Evolutionary conservation across 2,888 invertebrate species (phyloP), one percentile per base, ranked within the genome.

Genomic region (Limenitis camilla): DNA sequence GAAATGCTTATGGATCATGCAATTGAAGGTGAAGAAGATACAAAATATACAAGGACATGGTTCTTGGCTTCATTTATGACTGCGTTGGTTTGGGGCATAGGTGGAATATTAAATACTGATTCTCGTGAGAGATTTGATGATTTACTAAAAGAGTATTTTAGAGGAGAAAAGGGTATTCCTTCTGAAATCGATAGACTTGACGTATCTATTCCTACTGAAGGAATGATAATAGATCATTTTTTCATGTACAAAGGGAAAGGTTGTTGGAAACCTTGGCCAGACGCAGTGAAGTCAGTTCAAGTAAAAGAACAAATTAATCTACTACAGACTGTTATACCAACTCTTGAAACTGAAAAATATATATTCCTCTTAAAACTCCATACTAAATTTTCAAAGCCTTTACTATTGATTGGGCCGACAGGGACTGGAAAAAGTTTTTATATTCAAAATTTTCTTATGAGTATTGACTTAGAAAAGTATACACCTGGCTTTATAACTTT

Each of bases 361-460:
- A 89, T 92, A 56, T 90, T 89, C 70, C 83, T 98, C 50, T 82
- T 97, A 40, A 89, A 92, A 52, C 78, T 92, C 63, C 96, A 95
- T 67, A 90, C 97, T n/a, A 88, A 90, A 48, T 90, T 92, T 74
- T 88, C 89, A 36, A 81, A 89, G 52, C 92, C 94, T 4, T 74
- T 94, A 53, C 78, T 96, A 42, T 78, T 96, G 28, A 92, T 94
- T 41, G 96, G 96, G 0, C 94, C 94, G 1, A 95, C 95, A 1
- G 94, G 96, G 28, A 96, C 96, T 0, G 96, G 96, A 1, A 96
- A 96, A 83, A 94, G 94, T 60, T 93, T 94, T 69, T 93, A 94
- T 64, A 89, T 93, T 6, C 93, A 93, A 81, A 91, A 93, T 66
- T 84, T 90, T 64, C 78, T 93, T 55, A 92, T 93, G 90, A 91